Evolutionary conservation across 2,797 vertebrate species (phyloP).

Genomic region (Danio albolineatus): DNA sequence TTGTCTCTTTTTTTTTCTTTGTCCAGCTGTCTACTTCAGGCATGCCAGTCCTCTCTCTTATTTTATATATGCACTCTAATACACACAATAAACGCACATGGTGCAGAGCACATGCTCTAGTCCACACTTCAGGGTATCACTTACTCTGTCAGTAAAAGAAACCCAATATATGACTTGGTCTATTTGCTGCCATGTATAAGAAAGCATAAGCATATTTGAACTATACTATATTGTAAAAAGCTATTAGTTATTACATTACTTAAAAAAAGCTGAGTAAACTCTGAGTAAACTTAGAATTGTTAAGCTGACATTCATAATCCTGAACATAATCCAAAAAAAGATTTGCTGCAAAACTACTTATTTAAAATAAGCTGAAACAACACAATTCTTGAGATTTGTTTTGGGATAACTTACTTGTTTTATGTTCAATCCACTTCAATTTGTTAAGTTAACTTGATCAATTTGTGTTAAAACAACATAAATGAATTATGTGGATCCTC

Average conservation of each 20-base stretch:
- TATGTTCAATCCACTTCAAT: no score
- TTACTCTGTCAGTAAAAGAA: slow-evolving; percentile 69
- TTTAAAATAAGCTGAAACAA: no score
- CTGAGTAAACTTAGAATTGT: no score
- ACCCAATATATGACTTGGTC: slow-evolving; percentile 63
- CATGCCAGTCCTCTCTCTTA: background rate
- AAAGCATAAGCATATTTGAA: background rate
- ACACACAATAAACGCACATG: background rate
- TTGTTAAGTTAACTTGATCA: no score
- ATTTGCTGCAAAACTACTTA: no score
- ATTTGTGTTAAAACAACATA: no score
- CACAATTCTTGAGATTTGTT: no score
- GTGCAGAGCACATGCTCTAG: slow-evolving; percentile 41
- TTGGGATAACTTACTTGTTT: no score
- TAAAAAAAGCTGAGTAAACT: no score
- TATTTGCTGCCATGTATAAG: slow-evolving; percentile 49
- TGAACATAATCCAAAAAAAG: no score
- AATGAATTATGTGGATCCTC: no score
- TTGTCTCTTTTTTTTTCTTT: slow-evolving; percentile 14
- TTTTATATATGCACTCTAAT: slow-evolving; percentile 8
- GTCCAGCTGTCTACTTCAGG: background rate
- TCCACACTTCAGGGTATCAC: slow-evolving; percentile 63
- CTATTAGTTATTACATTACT: no score
- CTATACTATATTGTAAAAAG: background rate
- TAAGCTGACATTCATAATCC: background rate